Evolutionary conservation across 1,140 invertebrate genomes (phyloP).

Genomic region (Megathymus violae): DNA sequence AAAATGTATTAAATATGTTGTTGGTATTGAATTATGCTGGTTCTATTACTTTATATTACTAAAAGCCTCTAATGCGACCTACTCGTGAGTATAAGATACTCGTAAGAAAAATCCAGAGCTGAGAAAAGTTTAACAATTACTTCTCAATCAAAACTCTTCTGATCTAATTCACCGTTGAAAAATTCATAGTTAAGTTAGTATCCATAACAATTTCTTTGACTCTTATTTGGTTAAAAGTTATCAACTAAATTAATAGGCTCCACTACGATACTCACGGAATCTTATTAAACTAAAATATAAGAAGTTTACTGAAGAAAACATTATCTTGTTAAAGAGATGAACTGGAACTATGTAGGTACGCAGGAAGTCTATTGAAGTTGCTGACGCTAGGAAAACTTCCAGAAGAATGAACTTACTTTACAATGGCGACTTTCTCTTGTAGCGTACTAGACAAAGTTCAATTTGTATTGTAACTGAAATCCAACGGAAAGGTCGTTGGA

Average conservation of each 20-base stretch:
- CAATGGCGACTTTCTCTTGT: too few species aligned
- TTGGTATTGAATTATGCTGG: too few species aligned
- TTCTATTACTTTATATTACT: too few species aligned
- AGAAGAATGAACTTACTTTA: neutral
- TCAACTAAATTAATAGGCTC: neutral
- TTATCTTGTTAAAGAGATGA: slow-evolving; percentile 2
- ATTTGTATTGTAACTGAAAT: neutral
- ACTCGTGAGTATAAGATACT: too few species aligned
- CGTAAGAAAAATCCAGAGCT: too few species aligned
- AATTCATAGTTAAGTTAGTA: neutral
- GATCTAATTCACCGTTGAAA: too few species aligned
- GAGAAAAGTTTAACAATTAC: too few species aligned
- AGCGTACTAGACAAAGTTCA: neutral
- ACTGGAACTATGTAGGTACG: slow-evolving; percentile 1
- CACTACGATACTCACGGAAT: neutral
- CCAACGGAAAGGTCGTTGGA: neutral
- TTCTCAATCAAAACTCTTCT: too few species aligned
- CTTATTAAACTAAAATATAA: slow-evolving; percentile 5
- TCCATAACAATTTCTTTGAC: neutral
- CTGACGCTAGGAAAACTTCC: neutral
- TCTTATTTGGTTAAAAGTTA: neutral
- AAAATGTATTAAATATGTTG: too few species aligned
- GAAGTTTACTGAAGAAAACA: neutral
- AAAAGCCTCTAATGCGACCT: too few species aligned
- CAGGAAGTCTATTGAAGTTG: neutral